These are phyloP conservation scores for Microplitis mediator DNA, from an alignment of 1,140 invertebrate genomes.

Conservation along the genomic window DNA sequence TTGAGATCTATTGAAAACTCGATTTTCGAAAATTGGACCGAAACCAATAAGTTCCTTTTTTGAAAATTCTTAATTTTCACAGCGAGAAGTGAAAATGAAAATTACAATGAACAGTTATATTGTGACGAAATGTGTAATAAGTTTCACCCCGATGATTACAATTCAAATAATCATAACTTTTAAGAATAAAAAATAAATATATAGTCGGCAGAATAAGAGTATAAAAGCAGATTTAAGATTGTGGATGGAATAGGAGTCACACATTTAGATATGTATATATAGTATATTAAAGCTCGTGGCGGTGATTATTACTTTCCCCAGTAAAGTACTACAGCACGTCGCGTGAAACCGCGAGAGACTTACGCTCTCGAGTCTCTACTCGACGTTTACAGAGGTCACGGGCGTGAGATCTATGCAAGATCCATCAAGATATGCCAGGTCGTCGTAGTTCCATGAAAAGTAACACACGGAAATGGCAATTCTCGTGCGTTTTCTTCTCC, in stretches of 20 bases:
- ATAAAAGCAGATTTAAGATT: neutral
- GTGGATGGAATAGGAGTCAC: constrained; percentile 2
- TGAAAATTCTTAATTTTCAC: too few species aligned
- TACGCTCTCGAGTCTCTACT: constrained; percentile 15
- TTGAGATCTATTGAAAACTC: too few species aligned
- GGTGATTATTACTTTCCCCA: constrained; percentile 47
- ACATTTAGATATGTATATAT: constrained; percentile 35
- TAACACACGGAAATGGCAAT: constrained; percentile 28
- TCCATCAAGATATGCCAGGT: constrained; percentile 45
- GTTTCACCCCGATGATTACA: neutral
- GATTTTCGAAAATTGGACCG: too few species aligned
- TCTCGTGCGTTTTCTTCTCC: constrained; percentile 8
- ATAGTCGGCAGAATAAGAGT: too few species aligned
- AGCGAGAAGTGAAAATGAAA: too few species aligned
- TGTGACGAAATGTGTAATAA: too few species aligned
- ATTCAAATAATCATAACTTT: neutral
- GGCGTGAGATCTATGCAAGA: constrained; percentile 58
- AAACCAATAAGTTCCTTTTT: too few species aligned
- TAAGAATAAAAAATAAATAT: neutral
- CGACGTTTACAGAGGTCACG: constrained; percentile 53
- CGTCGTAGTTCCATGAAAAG: constrained; percentile 39
- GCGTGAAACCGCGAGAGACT: constrained; percentile 31
- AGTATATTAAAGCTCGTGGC: neutral
- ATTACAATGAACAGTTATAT: too few species aligned
- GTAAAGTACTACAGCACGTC: constrained; percentile 8